Percentiles rank a stretch among this genome's conserved stretches.
These are phyloP conservation scores for Habroteleia sp. DNA, from an alignment of 2,888 invertebrate species.

Conservation along the genomic window DNA sequence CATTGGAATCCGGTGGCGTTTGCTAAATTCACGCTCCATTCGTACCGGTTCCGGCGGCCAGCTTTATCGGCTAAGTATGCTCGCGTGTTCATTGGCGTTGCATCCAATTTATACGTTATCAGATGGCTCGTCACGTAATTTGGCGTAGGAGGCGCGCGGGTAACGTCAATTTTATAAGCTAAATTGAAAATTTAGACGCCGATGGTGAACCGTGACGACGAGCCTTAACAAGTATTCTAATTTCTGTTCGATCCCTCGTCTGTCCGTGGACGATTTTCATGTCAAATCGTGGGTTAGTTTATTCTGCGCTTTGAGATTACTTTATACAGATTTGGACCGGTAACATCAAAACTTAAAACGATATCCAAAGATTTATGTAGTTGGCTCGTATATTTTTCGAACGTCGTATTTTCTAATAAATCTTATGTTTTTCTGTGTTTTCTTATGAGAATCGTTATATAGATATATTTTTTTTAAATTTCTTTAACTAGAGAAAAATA, in stretches of 20 bases:
- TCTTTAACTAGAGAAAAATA: no score
- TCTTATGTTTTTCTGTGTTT: no score
- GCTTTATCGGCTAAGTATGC: constrained; percentile 53
- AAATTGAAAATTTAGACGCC: constrained; percentile 59
- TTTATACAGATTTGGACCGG: no score
- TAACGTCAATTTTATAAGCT: constrained; percentile 53
- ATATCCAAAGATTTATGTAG: no score
- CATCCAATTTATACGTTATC: constrained; percentile 64
- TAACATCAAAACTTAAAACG: no score
- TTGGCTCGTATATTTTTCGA: no score
- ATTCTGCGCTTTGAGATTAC: constrained; percentile 31
- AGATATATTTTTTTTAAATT: no score
- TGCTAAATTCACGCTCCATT: constrained; percentile 58
- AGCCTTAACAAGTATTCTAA: constrained; percentile 58
- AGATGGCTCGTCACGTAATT: constrained; percentile 60
- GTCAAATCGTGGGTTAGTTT: constrained; percentile 23
- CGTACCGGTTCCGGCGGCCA: constrained; percentile 44
- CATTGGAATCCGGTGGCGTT: constrained; percentile 67
- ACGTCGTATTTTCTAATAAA: no score
- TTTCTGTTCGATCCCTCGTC: constrained; percentile 44
- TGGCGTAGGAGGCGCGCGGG: constrained; percentile 19
- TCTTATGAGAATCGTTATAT: no score
- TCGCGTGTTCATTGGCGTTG: constrained; percentile 58
- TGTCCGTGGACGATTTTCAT: constrained; percentile 10
- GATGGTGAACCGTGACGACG: constrained; percentile 42